Base-by-base conservation (phyloP, 2,888 invertebrate species). In the Pheosia tremula region DNA sequence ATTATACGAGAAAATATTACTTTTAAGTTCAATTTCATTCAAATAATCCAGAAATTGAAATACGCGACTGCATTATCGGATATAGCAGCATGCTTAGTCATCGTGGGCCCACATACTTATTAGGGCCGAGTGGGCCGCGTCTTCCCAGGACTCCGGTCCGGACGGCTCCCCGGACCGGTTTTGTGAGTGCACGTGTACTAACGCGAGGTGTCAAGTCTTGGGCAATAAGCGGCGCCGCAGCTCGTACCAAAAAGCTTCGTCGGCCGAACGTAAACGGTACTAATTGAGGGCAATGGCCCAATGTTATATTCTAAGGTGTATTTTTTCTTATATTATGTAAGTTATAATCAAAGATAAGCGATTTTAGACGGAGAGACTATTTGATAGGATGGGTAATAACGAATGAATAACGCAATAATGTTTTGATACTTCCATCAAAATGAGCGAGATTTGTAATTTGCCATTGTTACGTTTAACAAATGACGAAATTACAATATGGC, bases 261-360 rank as follows among this genome's bases (percentile, higher is more conserved):
- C 72, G 69, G 67, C 75, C 67, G 71, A 71, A 72, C 76, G 74
- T 75, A 75, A 81, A 75, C 76, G 79, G 66, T 64, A 67, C 77
- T 78, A 79, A 83, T 80, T 75, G 77, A 75, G 80, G 80, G 68
- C 79, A 74, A 79, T 80, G 81, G 74, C 76, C 77, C 67, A 78
- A 69, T 65, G 78, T 75, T 24, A 24, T 24, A 24, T 24, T 24
- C 24, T 24, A 2, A 2, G 24, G 24, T 24, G 24, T 24, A 24
- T 2, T 24, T 24, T 24, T 24, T 2, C 24, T 24, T 24, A 24
- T 2, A 24, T 24, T 1, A 24, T 24, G 24, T 24, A 1, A 24
- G 24, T 24, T 2, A 2, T n/a, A 24, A 24, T 1, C 24, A 24
- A 24, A 24, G 24, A 24, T 24, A 2, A 24, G 24, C 24, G 24